Percentiles rank a stretch among this genome's conserved stretches.
phyloP scores from a whole-genome alignment of 2,888 invertebrate species.

The Eurytoma californica region DNA sequence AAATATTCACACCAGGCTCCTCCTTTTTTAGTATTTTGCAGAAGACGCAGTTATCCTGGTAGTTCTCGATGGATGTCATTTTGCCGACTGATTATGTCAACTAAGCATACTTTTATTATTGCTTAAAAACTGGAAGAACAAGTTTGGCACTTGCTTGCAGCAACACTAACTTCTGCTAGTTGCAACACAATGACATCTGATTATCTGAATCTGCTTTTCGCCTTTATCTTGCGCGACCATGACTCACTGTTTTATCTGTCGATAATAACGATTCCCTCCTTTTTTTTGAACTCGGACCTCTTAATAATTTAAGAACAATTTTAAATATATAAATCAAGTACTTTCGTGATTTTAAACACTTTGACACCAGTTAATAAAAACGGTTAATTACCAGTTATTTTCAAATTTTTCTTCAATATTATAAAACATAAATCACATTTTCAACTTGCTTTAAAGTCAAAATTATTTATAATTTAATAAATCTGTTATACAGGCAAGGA shows the following conservation, averaged over 20 bases:
- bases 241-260: background rate
- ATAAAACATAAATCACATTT: too few relatives aligned
- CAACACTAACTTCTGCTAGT: conserved; percentile 3
- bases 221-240: too few relatives aligned
- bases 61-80: conserved; percentile 53
- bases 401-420: too few relatives aligned
- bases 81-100: background rate
- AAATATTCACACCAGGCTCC: conserved; percentile 80
- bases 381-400: too few relatives aligned
- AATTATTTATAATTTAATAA: background rate
- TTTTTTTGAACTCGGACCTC: background rate
- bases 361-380: too few relatives aligned
- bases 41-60: conserved; percentile 79
- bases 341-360: background rate
- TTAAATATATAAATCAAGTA: background rate
- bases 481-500: background rate
- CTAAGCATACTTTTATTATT: background rate
- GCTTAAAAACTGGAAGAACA: conserved; percentile 32
- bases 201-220: background rate
- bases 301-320: background rate
- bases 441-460: too few relatives aligned
- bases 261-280: background rate
- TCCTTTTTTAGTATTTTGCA: conserved; percentile 83
- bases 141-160: conserved; percentile 33
- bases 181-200: background rate